Evolutionary conservation across 2,113 vertebrate species (phyloP).

Genomic region (Calidris pugnax): DNA sequence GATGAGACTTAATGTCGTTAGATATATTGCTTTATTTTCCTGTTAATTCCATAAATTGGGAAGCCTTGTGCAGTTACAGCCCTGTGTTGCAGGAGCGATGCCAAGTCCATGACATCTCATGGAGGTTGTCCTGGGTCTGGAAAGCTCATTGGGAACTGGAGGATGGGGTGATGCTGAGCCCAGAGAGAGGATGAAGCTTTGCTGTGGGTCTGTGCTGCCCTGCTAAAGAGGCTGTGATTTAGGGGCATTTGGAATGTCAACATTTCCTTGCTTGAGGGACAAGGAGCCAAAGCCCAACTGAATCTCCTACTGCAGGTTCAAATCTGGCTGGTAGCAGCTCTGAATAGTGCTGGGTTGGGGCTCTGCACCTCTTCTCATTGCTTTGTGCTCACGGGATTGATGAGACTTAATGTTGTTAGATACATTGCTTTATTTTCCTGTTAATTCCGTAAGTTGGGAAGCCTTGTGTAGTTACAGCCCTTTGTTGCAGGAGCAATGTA

Average conservation of each 20-base stretch:
- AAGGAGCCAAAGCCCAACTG: background rate
- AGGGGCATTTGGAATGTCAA: background rate
- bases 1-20: background rate
- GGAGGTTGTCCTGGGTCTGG: background rate
- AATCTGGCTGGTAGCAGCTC: background rate
- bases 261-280: background rate
- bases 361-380: background rate
- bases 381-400: background rate
- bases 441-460: background rate
- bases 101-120: background rate
- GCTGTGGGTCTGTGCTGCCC: too few relatives aligned
- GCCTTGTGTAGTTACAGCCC: background rate
- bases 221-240: background rate
- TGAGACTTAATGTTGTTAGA: background rate
- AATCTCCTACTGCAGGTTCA: background rate
- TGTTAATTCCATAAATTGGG: background rate
- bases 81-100: background rate
- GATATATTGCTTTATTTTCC: background rate
- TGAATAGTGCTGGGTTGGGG: background rate
- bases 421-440: background rate
- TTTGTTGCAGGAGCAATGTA: background rate
- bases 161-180: too few relatives aligned
- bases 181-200: too few relatives aligned
- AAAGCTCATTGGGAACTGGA: accelerated
- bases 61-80: background rate